phyloP scores from a whole-genome alignment of 2,113 vertebrate genomes.

The Lipotes vexillifer region DNA sequence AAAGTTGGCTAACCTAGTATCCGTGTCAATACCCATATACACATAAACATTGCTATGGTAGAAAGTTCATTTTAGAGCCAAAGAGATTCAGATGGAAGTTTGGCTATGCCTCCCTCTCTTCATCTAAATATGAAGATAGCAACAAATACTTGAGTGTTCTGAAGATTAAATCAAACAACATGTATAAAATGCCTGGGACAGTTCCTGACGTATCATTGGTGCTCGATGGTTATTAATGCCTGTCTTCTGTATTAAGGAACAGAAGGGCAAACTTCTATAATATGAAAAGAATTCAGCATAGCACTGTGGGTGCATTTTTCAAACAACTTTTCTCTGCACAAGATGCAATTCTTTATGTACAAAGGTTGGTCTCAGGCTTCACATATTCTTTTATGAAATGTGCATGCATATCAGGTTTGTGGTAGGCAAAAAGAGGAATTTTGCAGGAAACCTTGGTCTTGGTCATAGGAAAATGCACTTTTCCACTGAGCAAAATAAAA shows the following conservation, averaged over 20 bases:
- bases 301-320: neutral
- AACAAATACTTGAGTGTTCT: neutral
- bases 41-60: neutral
- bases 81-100: neutral
- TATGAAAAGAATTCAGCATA: neutral
- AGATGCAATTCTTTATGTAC: neutral
- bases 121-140: neutral
- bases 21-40: neutral
- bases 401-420: constrained; percentile 51
- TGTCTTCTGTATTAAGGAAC: neutral
- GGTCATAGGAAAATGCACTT: constrained; percentile 69
- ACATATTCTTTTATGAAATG: constrained; percentile 38
- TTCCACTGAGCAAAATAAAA: constrained; percentile 68
- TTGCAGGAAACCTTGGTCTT: constrained; percentile 52
- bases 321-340: neutral
- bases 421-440: constrained; percentile 27
- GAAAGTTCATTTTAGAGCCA: neutral
- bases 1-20: neutral
- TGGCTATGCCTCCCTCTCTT: neutral
- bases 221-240: neutral
- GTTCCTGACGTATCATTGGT: neutral
- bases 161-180: neutral
- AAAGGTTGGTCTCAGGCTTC: neutral
- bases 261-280: neutral
- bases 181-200: neutral